Evolutionary conservation across 2,113 vertebrate species (phyloP), one percentile per base, ranked within the genome.

Genomic region (Buteo buteo): DNA sequence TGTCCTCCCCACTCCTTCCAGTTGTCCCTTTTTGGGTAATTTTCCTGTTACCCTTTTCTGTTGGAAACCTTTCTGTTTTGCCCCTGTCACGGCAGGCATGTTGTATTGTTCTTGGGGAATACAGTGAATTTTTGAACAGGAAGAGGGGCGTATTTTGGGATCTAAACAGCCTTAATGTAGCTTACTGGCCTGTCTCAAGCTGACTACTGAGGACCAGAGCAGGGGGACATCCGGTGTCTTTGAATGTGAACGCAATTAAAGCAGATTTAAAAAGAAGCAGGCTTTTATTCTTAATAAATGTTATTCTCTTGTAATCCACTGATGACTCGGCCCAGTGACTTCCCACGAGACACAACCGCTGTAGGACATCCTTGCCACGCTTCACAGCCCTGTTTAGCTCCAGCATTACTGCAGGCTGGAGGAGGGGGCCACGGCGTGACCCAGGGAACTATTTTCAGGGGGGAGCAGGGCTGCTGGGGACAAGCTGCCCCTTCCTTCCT

Each of bases 391-490:
- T 2, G 1, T 44, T 78, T 7, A 59, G 59, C 55, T 62, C 50
- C 4, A 3, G 61, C 47, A 24, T 16, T 17, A 31, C 44, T 0
- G 0, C 25, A 50, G 62, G 36, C 44, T 31, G 21, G 50, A 57
- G 17, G 8, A 28, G 40, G 16, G 40, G 40, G 31, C 16, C 22
- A 13, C 2, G 3, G 11, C 0, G 1, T 64, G 21, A 29, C 34
- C 16, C 6, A 3, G 10, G n/a, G 13, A 77, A 6, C 7, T 25
- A 26, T 31, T 65, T 79, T 40, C 7, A 8, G 72, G 67, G 31
- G 24, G 19, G 16, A 72, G 20, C n/a, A 44, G 52, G 32, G 50
- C 18, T 86, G 65, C 59, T 54, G 79, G n/a, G 38, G 25, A 45
- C 58, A 50, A 8, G 7, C 36, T 32, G 22, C 16, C 32, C 66